Base-by-base conservation (phyloP, 2,113 vertebrate species). In the Aythya baeri region DNA sequence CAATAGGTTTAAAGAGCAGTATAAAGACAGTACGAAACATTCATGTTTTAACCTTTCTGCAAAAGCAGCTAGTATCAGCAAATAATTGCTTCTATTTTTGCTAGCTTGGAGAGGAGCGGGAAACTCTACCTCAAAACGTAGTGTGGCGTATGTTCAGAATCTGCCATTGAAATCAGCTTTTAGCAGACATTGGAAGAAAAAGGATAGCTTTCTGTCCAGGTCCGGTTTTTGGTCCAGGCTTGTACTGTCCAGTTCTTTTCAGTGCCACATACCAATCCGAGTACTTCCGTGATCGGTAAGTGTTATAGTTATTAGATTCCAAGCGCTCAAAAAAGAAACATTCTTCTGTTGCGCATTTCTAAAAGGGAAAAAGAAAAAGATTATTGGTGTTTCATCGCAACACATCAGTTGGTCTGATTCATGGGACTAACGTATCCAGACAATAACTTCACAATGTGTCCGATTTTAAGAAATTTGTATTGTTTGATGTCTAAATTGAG, bases 221-320 rank as follows among this genome's bases (percentile, higher is more conserved):
- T 91, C 99, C 98, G 31, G 99, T 99, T 97, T 98, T 99, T 91
- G 98, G 98, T 86, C 99, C 99, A 10, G 98, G 98, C 97, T 99
- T 99, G 97, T 99, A 99, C 95, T 99, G 99, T 74, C 99, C 99
- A 59, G 98, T 99, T 96, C 99, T 98, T 98, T 99, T 99, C 97
- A 99, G 97, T 55, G 99, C 99, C 97, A 99, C 99, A 6, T 99
- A 99, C 99, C 99, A 99, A 93, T 98, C 98, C 0, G 98, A 98
- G 89, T 99, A 99, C 96, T 99, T 99, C 94, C 98, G 98, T 46
- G 99, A 99, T 65, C 99, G 98, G 95, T 99, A 99, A 20, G 99
- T 99, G 97, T 99, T 99, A 97, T 99, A 99, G 98, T 99, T 99
- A 97, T 99, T 99, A 75, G 99, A 98, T 97, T 99, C 99, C 55